Percentiles rank a stretch among this genome's conserved stretches.
Conservation (phyloP, 2,113 vertebrate genomes). For the Rhabdornis inornatus region DNA sequence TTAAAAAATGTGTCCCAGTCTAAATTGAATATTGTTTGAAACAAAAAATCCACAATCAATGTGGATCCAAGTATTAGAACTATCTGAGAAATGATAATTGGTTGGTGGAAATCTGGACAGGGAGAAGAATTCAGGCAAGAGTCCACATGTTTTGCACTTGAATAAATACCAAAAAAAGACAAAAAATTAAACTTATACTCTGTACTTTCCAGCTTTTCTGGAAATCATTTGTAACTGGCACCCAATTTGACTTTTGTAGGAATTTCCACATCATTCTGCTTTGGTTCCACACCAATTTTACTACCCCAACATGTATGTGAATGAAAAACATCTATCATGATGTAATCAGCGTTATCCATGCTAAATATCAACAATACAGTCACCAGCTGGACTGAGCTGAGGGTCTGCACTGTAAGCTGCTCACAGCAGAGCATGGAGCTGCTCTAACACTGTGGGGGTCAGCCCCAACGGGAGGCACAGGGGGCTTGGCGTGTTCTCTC, state of each 20-base stretch:
- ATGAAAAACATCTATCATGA: conserved; percentile 5
- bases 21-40: neutral
- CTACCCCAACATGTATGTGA: neutral
- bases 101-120: conserved; percentile 19
- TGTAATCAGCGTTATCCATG: neutral
- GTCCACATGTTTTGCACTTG: conserved; percentile 32
- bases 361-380: neutral
- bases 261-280: conserved; percentile 38
- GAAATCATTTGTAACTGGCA: conserved; percentile 54
- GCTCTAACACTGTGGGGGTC: neutral
- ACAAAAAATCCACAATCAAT: neutral
- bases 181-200: neutral
- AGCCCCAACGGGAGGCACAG: neutral
- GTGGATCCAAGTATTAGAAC: conserved; percentile 24
- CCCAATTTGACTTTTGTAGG: conserved; percentile 11
- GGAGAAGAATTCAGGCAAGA: neutral
- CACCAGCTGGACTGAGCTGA: neutral
- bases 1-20: neutral
- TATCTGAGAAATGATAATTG: conserved; percentile 51
- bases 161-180: conserved; percentile 40
- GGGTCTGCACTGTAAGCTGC: neutral
- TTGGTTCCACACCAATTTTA: conserved; percentile 18
- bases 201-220: conserved; percentile 39
- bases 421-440: neutral
- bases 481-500: neutral